phyloP scores from a whole-genome alignment of 2,888 invertebrate species.

The Lordiphosa fenestrarum region DNA sequence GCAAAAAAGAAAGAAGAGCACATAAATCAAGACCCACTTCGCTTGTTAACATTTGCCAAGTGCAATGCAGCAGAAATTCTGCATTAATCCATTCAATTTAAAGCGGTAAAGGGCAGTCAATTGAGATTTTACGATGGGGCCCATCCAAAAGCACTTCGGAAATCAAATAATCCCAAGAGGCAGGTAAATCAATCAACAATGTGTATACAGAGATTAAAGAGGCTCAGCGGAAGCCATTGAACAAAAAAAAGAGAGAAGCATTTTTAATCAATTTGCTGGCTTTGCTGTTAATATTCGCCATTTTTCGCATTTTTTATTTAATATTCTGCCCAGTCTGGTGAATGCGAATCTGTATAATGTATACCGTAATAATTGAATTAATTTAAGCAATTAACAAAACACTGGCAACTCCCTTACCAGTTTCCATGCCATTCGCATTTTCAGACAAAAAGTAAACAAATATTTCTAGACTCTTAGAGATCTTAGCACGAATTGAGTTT shows the following conservation, averaged over 20 bases:
- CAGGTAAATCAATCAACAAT: conserved; percentile 32
- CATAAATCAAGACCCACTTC: conserved; percentile 49
- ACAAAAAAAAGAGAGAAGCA: too few species aligned
- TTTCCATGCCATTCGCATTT: conserved; percentile 5
- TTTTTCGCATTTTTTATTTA: too few species aligned
- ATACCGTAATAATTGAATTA: conserved; percentile 24
- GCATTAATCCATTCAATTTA: conserved; percentile 59
- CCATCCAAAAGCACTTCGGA: conserved; percentile 25
- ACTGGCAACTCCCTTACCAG: conserved; percentile 2
- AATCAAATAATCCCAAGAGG: conserved; percentile 24
- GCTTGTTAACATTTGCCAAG: conserved; percentile 45
- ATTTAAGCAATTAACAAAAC: conserved; percentile 37
- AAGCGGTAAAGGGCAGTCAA: conserved; percentile 1
- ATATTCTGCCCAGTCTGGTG: too few species aligned
- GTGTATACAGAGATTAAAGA: conserved; percentile 5
- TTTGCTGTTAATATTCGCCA: too few species aligned
- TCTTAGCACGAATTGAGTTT: conserved; percentile 38
- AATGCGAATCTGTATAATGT: too few species aligned
- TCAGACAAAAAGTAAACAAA: background rate
- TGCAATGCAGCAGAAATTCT: conserved; percentile 45
- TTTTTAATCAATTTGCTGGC: too few species aligned
- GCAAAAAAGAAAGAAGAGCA: too few species aligned
- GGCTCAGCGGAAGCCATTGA: too few species aligned
- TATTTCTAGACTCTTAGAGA: background rate
- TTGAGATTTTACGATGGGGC: conserved; percentile 6